Conservation (phyloP, 2,113 vertebrate species). For the Oxyruncus cristatus region DNA sequence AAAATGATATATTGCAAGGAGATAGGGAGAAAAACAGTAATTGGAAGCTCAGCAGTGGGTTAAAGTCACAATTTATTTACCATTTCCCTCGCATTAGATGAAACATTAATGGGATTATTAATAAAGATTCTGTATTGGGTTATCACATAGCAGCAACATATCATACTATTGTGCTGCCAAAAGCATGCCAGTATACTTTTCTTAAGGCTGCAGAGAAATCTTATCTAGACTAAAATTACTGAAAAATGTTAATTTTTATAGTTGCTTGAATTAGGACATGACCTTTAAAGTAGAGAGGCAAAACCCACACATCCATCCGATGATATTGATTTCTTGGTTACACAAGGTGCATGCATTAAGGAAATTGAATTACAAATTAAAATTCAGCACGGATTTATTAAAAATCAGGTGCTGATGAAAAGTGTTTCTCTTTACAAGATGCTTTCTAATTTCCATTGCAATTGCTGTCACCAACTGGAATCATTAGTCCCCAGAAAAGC, state of each 20-base stretch:
- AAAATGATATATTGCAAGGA: slow-evolving; percentile 63
- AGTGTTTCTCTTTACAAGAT: background rate
- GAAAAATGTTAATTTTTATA: background rate
- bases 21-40: slow-evolving; percentile 66
- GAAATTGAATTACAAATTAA: slow-evolving; percentile 38
- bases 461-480: background rate
- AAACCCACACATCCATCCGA: background rate
- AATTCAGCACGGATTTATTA: slow-evolving; percentile 41
- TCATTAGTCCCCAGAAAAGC: background rate
- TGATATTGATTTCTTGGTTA: background rate
- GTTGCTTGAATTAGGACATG: background rate
- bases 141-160: background rate
- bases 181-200: background rate
- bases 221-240: background rate
- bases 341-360: background rate
- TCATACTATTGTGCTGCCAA: background rate
- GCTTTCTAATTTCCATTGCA: slow-evolving; percentile 15
- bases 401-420: slow-evolving; percentile 41
- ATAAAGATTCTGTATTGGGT: background rate
- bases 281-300: background rate
- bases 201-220: background rate
- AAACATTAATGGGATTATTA: slow-evolving; percentile 45
- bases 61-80: slow-evolving; percentile 55
- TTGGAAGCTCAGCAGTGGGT: slow-evolving; percentile 56
- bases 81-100: slow-evolving; percentile 29